phyloP scores from a whole-genome alignment of 2,797 vertebrate species.

The Tokudaia muenninki region DNA sequence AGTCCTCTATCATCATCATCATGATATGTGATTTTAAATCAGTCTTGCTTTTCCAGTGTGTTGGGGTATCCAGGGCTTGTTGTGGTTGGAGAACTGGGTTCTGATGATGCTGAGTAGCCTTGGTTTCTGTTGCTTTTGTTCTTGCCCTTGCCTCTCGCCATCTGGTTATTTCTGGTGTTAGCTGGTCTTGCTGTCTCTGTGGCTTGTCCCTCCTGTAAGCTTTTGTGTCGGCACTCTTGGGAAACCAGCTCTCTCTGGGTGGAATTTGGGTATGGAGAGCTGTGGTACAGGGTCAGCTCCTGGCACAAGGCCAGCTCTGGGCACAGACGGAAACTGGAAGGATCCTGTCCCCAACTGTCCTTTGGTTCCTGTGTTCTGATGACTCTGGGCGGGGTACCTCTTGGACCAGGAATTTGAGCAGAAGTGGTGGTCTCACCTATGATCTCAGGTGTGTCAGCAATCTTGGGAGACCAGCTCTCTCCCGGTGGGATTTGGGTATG shows the following conservation, averaged over 20 bases:
- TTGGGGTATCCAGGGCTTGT: background rate
- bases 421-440: background rate
- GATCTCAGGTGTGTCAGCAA: background rate
- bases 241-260: background rate
- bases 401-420: background rate
- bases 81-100: background rate
- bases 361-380: background rate
- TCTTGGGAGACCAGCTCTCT: background rate
- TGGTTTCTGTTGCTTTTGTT: background rate
- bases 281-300: background rate
- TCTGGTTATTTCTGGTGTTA: background rate
- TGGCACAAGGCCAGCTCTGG: accelerated
- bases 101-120: background rate
- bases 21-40: background rate
- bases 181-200: background rate
- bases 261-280: background rate
- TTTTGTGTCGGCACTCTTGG: background rate
- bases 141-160: background rate
- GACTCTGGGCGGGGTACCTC: background rate
- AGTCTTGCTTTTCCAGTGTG: background rate
- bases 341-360: background rate
- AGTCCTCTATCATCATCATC: background rate
- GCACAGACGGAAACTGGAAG: background rate
- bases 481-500: background rate
- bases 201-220: background rate